Conservation (phyloP, 2,888 invertebrate genomes). For the Chrysomela aeneicollis region DNA sequence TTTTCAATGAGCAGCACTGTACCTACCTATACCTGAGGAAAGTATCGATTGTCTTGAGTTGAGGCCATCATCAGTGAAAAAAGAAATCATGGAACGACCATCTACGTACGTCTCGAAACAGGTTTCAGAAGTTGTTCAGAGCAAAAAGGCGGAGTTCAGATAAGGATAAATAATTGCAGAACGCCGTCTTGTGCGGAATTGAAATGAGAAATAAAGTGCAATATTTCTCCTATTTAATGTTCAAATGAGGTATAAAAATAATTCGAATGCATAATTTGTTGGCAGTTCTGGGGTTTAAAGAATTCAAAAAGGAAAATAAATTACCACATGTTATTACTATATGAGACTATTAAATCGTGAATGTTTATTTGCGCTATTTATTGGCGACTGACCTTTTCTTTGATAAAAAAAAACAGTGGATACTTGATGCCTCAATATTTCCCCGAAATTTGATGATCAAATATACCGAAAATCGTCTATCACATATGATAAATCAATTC, state of each 20-base stretch:
- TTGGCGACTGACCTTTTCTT: background rate
- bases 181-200: constrained; percentile 41
- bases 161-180: constrained; percentile 48
- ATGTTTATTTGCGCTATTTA: constrained; percentile 18
- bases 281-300: constrained; percentile 35
- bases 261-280: constrained; percentile 49
- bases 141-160: constrained; percentile 44
- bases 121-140: constrained; percentile 39
- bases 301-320: constrained; percentile 37
- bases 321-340: constrained; percentile 49
- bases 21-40: background rate
- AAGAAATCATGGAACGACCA: background rate
- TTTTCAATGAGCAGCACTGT: too few species aligned
- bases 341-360: constrained; percentile 12
- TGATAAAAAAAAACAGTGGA: background rate
- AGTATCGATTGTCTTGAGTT: background rate
- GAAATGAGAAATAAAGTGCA: constrained; percentile 46
- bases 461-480: background rate
- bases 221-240: constrained; percentile 52
- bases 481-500: too few species aligned
- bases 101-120: constrained; percentile 29
- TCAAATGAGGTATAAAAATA: constrained; percentile 51
- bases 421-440: background rate
- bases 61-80: background rate
- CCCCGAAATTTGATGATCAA: background rate